phyloP scores from a whole-genome alignment of 2,888 invertebrate genomes.

The Acanthosepion lycidas region DNA sequence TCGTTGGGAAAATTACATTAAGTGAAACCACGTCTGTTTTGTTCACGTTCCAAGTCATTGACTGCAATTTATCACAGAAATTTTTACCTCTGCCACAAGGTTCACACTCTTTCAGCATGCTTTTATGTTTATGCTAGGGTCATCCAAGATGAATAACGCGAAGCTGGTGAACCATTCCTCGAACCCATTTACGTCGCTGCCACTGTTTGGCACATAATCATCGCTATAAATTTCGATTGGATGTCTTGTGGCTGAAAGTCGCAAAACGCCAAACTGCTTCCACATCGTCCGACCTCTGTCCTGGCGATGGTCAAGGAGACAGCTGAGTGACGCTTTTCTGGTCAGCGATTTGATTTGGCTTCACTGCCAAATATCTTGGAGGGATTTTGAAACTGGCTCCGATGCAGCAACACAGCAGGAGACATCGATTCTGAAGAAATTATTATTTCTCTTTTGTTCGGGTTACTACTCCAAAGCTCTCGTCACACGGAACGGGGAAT shows the following conservation, averaged over 20 bases:
- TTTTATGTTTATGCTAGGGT: no score
- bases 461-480: not conserved
- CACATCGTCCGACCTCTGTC: no score
- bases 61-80: no score
- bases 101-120: no score
- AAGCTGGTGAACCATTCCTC: not conserved
- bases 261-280: not conserved
- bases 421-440: not conserved
- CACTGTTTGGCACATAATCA: not conserved
- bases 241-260: not conserved
- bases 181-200: not conserved
- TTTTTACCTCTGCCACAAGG: no score
- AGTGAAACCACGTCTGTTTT: no score
- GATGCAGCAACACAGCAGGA: not conserved
- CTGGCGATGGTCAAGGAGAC: constrained; percentile 33
- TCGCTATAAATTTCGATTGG: not conserved
- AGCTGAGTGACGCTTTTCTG: constrained; percentile 22
- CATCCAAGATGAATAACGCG: not conserved
- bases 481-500: not conserved
- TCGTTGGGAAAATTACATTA: no score
- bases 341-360: constrained; percentile 20
- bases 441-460: not conserved
- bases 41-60: no score
- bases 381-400: not conserved
- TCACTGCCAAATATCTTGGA: constrained; percentile 12